These are phyloP conservation scores for Scalopus aquaticus DNA, from an alignment of 2,113 vertebrate species.

Conservation along the genomic window DNA sequence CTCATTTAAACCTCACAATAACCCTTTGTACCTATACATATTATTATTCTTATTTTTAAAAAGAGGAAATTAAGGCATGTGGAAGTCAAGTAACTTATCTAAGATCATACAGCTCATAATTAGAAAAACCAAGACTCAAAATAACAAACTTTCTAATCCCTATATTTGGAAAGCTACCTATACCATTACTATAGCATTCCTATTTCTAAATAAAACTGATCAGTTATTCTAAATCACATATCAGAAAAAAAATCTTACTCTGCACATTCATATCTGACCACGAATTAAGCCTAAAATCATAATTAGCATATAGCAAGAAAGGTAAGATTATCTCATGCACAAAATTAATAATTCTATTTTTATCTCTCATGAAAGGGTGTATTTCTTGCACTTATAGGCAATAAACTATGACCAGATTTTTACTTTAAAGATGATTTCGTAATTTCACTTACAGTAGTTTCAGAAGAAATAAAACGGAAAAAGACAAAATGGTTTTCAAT, in stretches of 20 bases:
- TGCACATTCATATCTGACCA: not conserved
- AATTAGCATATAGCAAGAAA: not conserved
- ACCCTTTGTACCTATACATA: not conserved
- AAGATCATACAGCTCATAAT: not conserved
- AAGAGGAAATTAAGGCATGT: not conserved
- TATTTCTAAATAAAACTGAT: not conserved
- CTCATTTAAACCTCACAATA: not conserved
- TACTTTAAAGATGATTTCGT: not conserved
- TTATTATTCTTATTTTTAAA: not conserved
- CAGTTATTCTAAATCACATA: not conserved
- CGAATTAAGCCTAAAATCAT: not conserved
- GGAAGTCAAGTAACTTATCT: not conserved
- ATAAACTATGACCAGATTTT: not conserved
- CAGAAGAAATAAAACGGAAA: conserved; percentile 3
- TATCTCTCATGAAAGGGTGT: not conserved
- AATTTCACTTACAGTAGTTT: not conserved
- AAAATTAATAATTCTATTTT: conserved; percentile 15
- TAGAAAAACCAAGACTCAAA: not conserved
- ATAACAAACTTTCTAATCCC: not conserved
- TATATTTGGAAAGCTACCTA: too few species aligned
- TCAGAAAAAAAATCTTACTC: not conserved
- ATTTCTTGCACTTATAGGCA: not conserved
- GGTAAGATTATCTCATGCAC: not conserved
- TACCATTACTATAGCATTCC: too few species aligned
- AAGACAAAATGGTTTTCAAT: not conserved